These are phyloP conservation scores for Molossus molossus DNA, from an alignment of 2,797 vertebrate species.

Conservation along the genomic window DNA sequence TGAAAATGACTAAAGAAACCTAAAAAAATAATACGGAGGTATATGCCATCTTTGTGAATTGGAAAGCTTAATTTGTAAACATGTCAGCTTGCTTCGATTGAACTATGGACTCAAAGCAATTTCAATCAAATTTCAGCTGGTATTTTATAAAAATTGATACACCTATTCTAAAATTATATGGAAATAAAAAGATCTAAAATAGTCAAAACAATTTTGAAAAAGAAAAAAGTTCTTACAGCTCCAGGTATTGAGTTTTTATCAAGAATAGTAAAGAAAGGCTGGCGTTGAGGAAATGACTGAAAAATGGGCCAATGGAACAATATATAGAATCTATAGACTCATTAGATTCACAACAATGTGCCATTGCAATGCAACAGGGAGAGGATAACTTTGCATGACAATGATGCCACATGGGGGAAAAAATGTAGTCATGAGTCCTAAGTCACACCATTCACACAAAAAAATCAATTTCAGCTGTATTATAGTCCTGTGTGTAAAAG, in stretches of 20 bases:
- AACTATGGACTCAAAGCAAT: not conserved
- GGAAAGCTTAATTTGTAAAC: not conserved
- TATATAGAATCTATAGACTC: not conserved
- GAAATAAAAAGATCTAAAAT: slow-evolving; percentile 34
- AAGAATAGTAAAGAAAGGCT: not conserved
- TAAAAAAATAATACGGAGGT: not conserved
- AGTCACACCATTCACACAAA: not conserved
- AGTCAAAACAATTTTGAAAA: slow-evolving; percentile 4
- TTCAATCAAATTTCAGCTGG: not conserved
- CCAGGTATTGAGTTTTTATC: not conserved
- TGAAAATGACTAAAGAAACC: not conserved
- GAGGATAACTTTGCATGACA: not conserved
- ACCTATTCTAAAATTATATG: slow-evolving; percentile 32
- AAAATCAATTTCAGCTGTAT: not conserved
- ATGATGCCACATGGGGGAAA: not conserved
- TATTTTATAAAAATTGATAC: slow-evolving; percentile 6
- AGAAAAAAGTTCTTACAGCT: slow-evolving; percentile 30
- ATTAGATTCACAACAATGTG: not conserved
- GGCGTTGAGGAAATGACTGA: not conserved
- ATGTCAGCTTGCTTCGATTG: not conserved
- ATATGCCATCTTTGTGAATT: not conserved
- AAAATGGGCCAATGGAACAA: not conserved
- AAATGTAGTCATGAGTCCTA: not conserved
- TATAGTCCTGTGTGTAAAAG: not conserved
- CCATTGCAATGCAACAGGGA: not conserved